These are phyloP conservation scores for Heterotilapia buettikoferi DNA, from an alignment of 2,113 vertebrate genomes.

Conservation along the genomic window DNA sequence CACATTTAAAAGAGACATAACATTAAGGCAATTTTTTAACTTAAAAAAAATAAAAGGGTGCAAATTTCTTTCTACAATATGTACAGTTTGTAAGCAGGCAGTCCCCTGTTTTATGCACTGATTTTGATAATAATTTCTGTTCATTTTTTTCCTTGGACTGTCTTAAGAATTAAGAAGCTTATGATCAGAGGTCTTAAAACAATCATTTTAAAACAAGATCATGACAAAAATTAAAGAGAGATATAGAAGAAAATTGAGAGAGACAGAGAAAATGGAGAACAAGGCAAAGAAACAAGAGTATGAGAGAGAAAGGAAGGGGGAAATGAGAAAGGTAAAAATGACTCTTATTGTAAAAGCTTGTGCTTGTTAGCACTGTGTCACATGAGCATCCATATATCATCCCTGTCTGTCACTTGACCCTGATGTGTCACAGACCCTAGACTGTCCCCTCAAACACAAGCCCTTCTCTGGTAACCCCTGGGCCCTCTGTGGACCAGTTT, in stretches of 20 bases:
- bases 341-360: conserved; percentile 57
- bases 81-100: not conserved
- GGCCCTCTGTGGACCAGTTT: conserved; percentile 13
- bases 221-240: not conserved
- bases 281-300: not conserved
- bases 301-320: not conserved
- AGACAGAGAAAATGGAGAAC: not conserved
- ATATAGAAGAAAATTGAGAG: not conserved
- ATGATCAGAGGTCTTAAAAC: not conserved
- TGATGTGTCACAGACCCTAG: conserved; percentile 45
- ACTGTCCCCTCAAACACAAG: conserved; percentile 56
- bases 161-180: not conserved
- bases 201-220: not conserved
- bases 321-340: conserved; percentile 19
- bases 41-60: not conserved
- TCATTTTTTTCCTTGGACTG: not conserved
- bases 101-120: not conserved
- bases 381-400: conserved; percentile 61
- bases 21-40: not conserved
- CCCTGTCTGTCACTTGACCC: conserved; percentile 64
- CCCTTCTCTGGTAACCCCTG: conserved; percentile 56
- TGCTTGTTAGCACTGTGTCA: conserved; percentile 67
- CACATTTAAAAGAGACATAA: not conserved
- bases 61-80: not conserved
- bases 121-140: not conserved